These are phyloP conservation scores for Acinonyx jubatus DNA, from an alignment of 2,113 vertebrate species.

Conservation along the genomic window DNA sequence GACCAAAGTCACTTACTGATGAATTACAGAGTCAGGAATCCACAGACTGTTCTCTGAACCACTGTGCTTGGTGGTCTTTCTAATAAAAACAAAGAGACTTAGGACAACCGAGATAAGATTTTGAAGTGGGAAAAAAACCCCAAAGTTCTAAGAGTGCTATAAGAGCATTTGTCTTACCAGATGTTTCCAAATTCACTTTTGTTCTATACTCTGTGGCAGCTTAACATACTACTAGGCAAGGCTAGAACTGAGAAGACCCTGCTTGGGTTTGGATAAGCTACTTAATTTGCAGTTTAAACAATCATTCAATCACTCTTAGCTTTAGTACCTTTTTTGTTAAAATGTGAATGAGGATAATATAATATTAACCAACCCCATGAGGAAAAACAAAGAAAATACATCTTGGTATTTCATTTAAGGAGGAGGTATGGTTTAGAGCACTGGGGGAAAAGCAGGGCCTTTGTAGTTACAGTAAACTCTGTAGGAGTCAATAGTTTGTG, in stretches of 20 bases:
- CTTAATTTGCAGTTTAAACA: not conserved
- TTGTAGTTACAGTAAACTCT: not conserved
- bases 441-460: not conserved
- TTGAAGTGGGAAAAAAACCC: not conserved
- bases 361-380: not conserved
- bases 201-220: not conserved
- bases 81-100: not conserved
- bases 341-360: not conserved
- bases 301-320: not conserved
- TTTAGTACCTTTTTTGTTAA: not conserved
- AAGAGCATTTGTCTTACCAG: not conserved
- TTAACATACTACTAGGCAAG: not conserved
- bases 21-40: not conserved
- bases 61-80: not conserved
- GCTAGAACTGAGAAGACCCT: not conserved
- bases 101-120: not conserved
- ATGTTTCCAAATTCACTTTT: not conserved
- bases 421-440: not conserved
- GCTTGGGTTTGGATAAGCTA: not conserved
- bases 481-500: not conserved
- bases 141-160: not conserved
- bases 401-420: not conserved
- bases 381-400: not conserved
- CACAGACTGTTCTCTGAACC: not conserved
- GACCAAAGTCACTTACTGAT: not conserved